These are phyloP conservation scores for Salvelinus sp. DNA, from an alignment of 2,113 vertebrate species.

Conservation along the genomic window DNA sequence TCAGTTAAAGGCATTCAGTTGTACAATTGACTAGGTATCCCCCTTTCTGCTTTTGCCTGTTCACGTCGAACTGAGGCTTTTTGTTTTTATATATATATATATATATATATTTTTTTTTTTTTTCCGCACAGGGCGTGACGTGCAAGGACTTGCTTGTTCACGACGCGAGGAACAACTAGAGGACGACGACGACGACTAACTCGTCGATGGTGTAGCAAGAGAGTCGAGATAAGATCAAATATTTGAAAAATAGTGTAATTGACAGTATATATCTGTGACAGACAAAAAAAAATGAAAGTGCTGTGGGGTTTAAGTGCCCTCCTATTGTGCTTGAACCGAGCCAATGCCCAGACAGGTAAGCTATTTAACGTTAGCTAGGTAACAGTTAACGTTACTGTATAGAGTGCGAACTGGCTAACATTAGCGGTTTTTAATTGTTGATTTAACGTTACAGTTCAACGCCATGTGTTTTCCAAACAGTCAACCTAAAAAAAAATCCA, in stretches of 20 bases:
- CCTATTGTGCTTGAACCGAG: constrained; percentile 60
- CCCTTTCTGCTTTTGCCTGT: too few relatives aligned
- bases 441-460: not conserved
- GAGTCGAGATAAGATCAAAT: not conserved
- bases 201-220: not conserved
- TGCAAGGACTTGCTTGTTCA: too few relatives aligned
- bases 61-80: too few relatives aligned
- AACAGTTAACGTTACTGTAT: too few relatives aligned
- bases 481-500: too few relatives aligned
- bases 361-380: constrained; percentile 13
- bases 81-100: too few relatives aligned
- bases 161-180: constrained; percentile 34
- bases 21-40: too few relatives aligned
- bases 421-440: not conserved
- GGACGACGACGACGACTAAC: constrained; percentile 49
- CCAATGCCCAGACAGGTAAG: constrained; percentile 72
- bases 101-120: too few relatives aligned
- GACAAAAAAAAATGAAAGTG: constrained; percentile 55
- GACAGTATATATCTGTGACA: not conserved
- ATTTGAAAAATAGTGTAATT: not conserved
- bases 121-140: too few relatives aligned
- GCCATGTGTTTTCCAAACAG: too few relatives aligned
- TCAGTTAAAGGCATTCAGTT: too few relatives aligned
- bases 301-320: constrained; percentile 63
- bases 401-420: constrained; percentile 35